A percentile compares a stretch with the other conserved stretches of the same genome.
Conservation (phyloP, 2,888 invertebrate genomes). For the Cheilosia impressa region DNA sequence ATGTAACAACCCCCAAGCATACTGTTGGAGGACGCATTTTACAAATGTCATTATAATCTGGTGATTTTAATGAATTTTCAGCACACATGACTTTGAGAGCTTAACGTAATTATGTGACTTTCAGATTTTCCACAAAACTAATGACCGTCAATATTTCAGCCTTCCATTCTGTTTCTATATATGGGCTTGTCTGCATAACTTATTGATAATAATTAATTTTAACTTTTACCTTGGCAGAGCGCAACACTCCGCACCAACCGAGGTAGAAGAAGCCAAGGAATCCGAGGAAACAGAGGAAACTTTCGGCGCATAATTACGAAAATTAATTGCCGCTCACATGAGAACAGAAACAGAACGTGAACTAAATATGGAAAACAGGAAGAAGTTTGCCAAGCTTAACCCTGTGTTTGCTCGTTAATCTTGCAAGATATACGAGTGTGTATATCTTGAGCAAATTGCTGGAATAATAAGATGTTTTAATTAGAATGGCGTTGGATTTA, state of each 20-base stretch:
- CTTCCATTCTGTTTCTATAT: not conserved
- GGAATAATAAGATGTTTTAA: slow-evolving; percentile 27
- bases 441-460: slow-evolving; percentile 5
- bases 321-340: slow-evolving; percentile 56
- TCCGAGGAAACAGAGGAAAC: slow-evolving; percentile 1
- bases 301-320: slow-evolving; percentile 55
- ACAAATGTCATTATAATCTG: slow-evolving; percentile 1
- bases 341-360: slow-evolving; percentile 1
- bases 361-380: slow-evolving; percentile 11
- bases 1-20: not conserved
- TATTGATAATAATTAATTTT: slow-evolving; percentile 62
- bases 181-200: slow-evolving; percentile 29
- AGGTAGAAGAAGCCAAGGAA: not conserved
- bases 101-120: slow-evolving; percentile 19
- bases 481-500: slow-evolving; percentile 8
- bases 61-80: slow-evolving; percentile 21
- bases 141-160: slow-evolving; percentile 26
- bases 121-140: slow-evolving; percentile 30
- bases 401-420: slow-evolving; percentile 35
- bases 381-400: slow-evolving; percentile 20
- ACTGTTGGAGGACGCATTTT: not conserved
- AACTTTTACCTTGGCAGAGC: slow-evolving; percentile 36
- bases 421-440: slow-evolving; percentile 3
- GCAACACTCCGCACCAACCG: not conserved
- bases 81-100: slow-evolving; percentile 11